Conservation (phyloP, 2,797 vertebrate species). For the Schizopygopsis pylzovi region DNA sequence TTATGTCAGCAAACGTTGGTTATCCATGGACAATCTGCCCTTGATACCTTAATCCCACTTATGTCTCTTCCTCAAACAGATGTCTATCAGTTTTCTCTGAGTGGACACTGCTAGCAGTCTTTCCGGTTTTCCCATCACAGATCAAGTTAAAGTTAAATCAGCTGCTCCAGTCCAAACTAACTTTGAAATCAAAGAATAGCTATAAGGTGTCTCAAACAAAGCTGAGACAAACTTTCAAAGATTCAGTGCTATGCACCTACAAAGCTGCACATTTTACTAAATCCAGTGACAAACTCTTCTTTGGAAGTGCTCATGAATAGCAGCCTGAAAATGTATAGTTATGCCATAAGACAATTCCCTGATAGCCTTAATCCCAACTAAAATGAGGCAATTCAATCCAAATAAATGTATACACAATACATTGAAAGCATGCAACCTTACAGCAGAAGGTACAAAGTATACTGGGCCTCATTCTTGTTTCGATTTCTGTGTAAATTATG, state of each 20-base stretch:
- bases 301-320: not conserved
- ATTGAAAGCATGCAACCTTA: not conserved
- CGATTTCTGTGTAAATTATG: too few species aligned
- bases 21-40: conserved; percentile 39
- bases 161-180: not conserved
- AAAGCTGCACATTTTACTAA: not conserved
- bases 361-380: too few species aligned
- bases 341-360: too few species aligned
- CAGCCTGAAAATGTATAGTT: not conserved
- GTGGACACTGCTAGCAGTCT: conserved; percentile 34
- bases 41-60: conserved; percentile 31
- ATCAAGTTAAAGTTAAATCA: conserved; percentile 9
- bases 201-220: not conserved
- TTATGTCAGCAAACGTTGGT: conserved; percentile 33
- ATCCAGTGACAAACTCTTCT: not conserved
- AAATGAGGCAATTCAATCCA: not conserved
- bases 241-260: not conserved
- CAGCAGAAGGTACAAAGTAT: too few species aligned
- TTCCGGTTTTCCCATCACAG: conserved; percentile 39
- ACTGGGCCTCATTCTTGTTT: too few species aligned
- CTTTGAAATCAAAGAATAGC: not conserved
- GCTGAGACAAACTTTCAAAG: not conserved
- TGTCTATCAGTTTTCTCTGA: conserved; percentile 26
- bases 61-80: conserved; percentile 34
- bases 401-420: not conserved